A percentile compares a stretch with the other conserved stretches of the same genome.
Conservation (phyloP, 2,888 invertebrate species). For the Polydrusus cervinus region DNA sequence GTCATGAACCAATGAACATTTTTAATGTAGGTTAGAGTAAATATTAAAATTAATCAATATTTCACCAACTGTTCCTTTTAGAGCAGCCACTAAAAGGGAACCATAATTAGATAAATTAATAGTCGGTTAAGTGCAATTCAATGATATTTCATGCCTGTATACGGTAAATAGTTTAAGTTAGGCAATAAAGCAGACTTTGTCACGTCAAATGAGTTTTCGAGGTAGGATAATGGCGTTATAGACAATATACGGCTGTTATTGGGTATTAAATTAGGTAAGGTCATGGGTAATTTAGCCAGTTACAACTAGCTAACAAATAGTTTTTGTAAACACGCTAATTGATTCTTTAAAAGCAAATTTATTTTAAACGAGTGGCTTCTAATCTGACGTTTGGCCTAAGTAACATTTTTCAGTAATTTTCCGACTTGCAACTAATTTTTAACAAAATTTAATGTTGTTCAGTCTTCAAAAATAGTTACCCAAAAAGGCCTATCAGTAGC, state of each 20-base stretch:
- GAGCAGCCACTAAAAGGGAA: not conserved
- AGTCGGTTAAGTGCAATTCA: constrained; percentile 28
- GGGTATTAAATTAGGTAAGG: constrained; percentile 3
- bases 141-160: constrained; percentile 26
- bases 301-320: not conserved
- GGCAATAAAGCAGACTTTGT: constrained; percentile 34
- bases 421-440: too few relatives aligned
- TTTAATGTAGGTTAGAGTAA: too few relatives aligned
- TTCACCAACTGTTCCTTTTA: not conserved
- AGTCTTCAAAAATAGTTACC: too few relatives aligned
- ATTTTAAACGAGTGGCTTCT: too few relatives aligned
- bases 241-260: constrained; percentile 10
- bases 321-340: too few relatives aligned
- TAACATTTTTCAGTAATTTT: too few relatives aligned
- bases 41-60: not conserved
- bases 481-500: too few relatives aligned
- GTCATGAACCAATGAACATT: too few relatives aligned
- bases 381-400: too few relatives aligned
- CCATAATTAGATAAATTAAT: constrained; percentile 24
- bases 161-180: constrained; percentile 31
- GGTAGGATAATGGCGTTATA: constrained; percentile 22
- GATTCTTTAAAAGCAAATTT: too few relatives aligned
- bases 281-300: not conserved
- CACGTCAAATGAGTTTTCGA: constrained; percentile 31
- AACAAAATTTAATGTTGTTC: too few relatives aligned